Percentiles rank a stretch among this genome's conserved stretches.
These are phyloP conservation scores for Beaufortia kweichowensis DNA, from an alignment of 2,113 vertebrate genomes.

Conservation along the genomic window DNA sequence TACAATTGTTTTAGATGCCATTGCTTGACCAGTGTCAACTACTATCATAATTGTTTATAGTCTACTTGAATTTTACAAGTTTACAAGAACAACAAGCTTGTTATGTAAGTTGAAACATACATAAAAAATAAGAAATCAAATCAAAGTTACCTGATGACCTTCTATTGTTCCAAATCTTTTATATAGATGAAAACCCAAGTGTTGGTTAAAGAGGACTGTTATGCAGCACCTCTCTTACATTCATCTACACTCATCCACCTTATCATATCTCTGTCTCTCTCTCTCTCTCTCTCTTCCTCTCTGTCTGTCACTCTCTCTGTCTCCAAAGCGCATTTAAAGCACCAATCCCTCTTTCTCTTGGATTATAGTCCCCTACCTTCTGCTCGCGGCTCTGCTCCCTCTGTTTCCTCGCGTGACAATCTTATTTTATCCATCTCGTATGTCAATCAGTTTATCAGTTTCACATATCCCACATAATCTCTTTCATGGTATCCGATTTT, in stretches of 20 bases:
- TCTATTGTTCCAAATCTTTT: not conserved
- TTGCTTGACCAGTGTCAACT: too few species aligned
- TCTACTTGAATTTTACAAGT: too few species aligned
- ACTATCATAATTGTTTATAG: too few species aligned
- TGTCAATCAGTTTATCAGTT: not conserved
- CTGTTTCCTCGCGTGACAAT: conserved; percentile 7
- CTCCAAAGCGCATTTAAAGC: conserved; percentile 42
- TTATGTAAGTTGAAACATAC: not conserved
- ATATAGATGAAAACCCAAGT: conserved; percentile 4
- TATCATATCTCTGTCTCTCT: too few species aligned
- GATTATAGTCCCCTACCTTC: conserved; percentile 40
- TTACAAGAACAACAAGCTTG: not conserved
- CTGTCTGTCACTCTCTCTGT: conserved; percentile 38
- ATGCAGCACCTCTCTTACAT: conserved; percentile 4
- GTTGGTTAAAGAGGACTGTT: conserved; percentile 3
- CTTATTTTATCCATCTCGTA: not conserved
- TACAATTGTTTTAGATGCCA: too few species aligned
- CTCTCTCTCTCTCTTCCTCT: conserved; percentile 25
- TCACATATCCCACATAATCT: conserved; percentile 7
- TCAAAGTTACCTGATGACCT: conserved; percentile 36
- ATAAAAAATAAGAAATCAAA: not conserved
- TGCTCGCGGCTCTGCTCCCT: not conserved
- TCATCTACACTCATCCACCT: conserved; percentile 29
- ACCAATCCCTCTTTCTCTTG: conserved; percentile 35
- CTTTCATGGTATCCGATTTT: conserved; percentile 1